These are phyloP conservation scores for Dolomedes plantarius DNA, from an alignment of 2,888 invertebrate genomes.

Conservation along the genomic window DNA sequence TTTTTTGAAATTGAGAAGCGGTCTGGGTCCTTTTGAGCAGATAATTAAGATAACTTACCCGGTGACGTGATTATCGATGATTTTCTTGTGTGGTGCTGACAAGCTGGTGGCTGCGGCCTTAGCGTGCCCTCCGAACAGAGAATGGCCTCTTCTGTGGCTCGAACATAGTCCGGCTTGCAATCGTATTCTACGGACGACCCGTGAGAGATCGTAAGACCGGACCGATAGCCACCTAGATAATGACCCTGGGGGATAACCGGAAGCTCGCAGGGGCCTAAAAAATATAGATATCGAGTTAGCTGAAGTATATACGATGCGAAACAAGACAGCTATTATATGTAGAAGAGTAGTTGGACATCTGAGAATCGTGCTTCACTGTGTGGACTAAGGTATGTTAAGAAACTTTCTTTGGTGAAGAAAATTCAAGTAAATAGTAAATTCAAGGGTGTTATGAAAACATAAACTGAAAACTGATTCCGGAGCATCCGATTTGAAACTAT, in stretches of 20 bases:
- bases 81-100: constrained; percentile 75
- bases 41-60: constrained; percentile 28
- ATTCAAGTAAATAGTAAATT: too few relatives aligned
- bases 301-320: neutral
- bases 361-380: too few relatives aligned
- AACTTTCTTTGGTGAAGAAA: too few relatives aligned
- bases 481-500: too few relatives aligned
- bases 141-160: constrained; percentile 79
- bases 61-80: constrained; percentile 30
- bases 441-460: too few relatives aligned
- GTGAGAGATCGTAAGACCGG: constrained; percentile 88
- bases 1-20: too few relatives aligned
- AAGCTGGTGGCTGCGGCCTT: constrained; percentile 80
- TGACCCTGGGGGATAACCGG: constrained; percentile 83
- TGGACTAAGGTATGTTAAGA: too few relatives aligned
- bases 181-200: constrained; percentile 85
- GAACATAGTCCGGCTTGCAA: constrained; percentile 77
- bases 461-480: too few relatives aligned
- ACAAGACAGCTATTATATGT: too few relatives aligned
- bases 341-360: too few relatives aligned
- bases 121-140: constrained; percentile 83
- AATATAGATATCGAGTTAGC: too few relatives aligned
- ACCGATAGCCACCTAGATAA: constrained; percentile 86
- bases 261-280: constrained; percentile 83
- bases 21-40: too few relatives aligned